These are phyloP conservation scores for Eulemur coronatus DNA, from an alignment of 2,797 vertebrate genomes.

Conservation along the genomic window DNA sequence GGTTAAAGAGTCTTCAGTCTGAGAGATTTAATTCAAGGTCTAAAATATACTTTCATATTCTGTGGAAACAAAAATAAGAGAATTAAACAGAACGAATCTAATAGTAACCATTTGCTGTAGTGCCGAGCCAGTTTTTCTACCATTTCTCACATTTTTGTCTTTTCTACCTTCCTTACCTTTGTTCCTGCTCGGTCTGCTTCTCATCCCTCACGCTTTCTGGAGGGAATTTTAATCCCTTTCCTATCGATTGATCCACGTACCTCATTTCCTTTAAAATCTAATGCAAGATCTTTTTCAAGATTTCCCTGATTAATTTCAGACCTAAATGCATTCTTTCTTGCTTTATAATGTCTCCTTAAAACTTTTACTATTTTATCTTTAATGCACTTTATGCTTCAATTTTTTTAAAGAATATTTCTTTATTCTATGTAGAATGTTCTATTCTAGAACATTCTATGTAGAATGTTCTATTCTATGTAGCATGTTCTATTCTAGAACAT, in stretches of 20 bases:
- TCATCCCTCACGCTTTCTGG: no score
- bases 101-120: background rate
- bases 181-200: background rate
- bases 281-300: background rate
- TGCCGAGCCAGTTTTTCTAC: background rate
- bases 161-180: background rate
- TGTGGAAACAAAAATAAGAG: background rate
- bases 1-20: background rate
- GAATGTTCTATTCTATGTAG: no score
- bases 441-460: no score
- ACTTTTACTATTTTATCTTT: background rate
- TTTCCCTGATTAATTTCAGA: background rate
- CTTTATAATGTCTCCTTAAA: background rate
- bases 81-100: background rate
- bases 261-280: background rate
- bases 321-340: background rate
- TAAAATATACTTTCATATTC: background rate
- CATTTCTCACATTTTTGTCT: background rate
- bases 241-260: background rate
- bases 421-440: no score
- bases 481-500: no score
- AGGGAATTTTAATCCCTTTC: background rate
- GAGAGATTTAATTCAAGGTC: background rate
- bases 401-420: background rate
- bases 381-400: background rate